phyloP scores from a whole-genome alignment of 2,113 vertebrate genomes.

The Symphodus melops region DNA sequence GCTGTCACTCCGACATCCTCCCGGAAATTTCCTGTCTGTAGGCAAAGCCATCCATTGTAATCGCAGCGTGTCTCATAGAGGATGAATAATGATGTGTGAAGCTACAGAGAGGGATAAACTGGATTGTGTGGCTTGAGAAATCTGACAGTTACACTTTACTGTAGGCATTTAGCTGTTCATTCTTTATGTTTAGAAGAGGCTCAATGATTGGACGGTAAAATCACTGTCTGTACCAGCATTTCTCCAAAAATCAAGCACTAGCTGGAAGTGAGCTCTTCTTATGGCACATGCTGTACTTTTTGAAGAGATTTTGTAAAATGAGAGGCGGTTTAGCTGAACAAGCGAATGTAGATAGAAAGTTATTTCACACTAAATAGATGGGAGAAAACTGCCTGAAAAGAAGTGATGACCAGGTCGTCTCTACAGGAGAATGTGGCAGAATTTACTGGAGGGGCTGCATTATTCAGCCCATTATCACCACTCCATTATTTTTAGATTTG shows the following conservation, averaged over 20 bases:
- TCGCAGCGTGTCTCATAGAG: conserved; percentile 38
- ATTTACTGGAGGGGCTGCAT: neutral
- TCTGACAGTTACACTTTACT: conserved; percentile 12
- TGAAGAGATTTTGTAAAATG: neutral
- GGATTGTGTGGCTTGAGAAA: neutral
- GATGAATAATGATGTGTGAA: conserved; percentile 27
- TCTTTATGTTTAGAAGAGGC: conserved; percentile 2
- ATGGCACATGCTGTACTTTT: neutral
- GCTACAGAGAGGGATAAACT: neutral
- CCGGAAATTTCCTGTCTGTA: conserved; percentile 18
- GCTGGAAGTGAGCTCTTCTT: neutral
- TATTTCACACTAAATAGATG: neutral
- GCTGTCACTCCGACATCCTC: conserved; percentile 33
- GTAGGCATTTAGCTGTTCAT: conserved; percentile 3
- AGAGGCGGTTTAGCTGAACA: neutral
- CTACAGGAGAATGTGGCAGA: neutral
- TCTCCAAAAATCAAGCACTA: neutral
- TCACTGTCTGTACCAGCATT: neutral
- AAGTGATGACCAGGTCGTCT: neutral
- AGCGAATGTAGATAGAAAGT: neutral
- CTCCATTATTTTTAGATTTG: neutral
- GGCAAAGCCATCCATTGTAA: conserved; percentile 55
- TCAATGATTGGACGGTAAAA: neutral
- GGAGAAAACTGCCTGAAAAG: neutral
- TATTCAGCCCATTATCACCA: neutral